Base-by-base conservation (phyloP, 2,888 invertebrate genomes). In the Margaritifera margaritifera region DNA sequence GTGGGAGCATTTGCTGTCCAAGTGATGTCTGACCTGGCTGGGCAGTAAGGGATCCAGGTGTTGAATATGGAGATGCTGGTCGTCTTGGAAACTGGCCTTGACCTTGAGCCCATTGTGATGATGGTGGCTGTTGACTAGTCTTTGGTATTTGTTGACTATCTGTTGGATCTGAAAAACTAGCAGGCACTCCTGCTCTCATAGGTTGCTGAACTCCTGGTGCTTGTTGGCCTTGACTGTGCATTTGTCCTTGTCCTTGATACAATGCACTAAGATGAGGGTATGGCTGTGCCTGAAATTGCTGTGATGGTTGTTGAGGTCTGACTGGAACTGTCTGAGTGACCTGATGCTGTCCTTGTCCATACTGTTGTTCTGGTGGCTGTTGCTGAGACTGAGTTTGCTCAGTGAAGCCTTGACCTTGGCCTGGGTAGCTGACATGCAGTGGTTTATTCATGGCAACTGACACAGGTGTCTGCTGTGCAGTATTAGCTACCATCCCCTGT, bases 91-190 rank as follows among this genome's bases (percentile, higher is more conserved):
- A 57, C 57, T 57, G 67, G 54, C 51, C 65, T 18, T 51, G 42
- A 19, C 54, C 53, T 27, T 71, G 75, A n/a, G 57, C 66, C n/a
- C 64, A 62, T 64, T 69, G 76, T 60, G 51, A 56, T 60, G 18
- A 51, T 55, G 64, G 65, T 25, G 60, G 66, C 60, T 68, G 80
- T 31, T 66, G 72, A n/a, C 27, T 58, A 19, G 18, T n/a, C 19
- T 61, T 61, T 24, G 51, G 63, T 58, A 53, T 50, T 50, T 62
- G 54, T 18, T 57, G 63, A n/a, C 42, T n/a, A 54, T 19, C 42
- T 55, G 18, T 20, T 54, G 61, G 50, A 20, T 50, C 54, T 59
- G 53, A 42, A 18, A 24, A 50, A 22, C 25, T 27, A 20, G 52
- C 66, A 53, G 66, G n/a, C 8, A 11, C 22, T 55, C 56, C 24